Evolutionary conservation across 2,888 invertebrate genomes (phyloP), one percentile per base, ranked within the genome.

Genomic region (Latheticus oryzae): DNA sequence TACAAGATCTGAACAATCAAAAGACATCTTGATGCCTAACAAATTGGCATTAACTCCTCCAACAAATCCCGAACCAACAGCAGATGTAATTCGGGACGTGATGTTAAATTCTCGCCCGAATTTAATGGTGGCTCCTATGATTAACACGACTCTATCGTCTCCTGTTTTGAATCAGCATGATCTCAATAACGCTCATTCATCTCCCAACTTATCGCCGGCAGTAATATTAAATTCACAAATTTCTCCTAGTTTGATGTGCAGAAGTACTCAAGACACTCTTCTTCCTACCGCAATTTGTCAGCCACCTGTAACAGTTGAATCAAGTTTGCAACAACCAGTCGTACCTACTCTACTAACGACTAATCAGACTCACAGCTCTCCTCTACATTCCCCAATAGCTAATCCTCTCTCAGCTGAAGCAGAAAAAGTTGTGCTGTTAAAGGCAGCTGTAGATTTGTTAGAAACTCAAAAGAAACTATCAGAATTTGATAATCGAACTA

Each of bases 341-440:
- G 24, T 48, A 79, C 79, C 24, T 78, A 73, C 11, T 12, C 30
- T 53, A 7, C 48, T 51, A 17, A 56, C 55, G n/a, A 15, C 57
- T 5, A 32, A 81, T 77, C 77, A 80, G 48, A 72, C 78, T 1
- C 80, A 53, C 75, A 54, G 40, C 3, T 51, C 56, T 7, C 33
- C 66, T n/a, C 24, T 64, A 52, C 61, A 64, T 47, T 58, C 64
- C 43, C 63, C 68, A 13, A 61, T 68, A 12, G 43, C 64, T 7
- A 58, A 59, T 62, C 26, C 56, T 12, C 80, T 80, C 33, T 74
- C 79, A 15, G 82, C 84, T 1, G 84, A 86, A 16, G 85, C 87
- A 16, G 87, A 87, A 65, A 89, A 90, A 64, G 87, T 87, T n/a
- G 88, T 90, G 83, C 83, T 90, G 32, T 80, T 90, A 47, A 88